These are phyloP conservation scores for Chrysodeixis includens DNA, from an alignment of 2,888 invertebrate species.

Conservation along the genomic window DNA sequence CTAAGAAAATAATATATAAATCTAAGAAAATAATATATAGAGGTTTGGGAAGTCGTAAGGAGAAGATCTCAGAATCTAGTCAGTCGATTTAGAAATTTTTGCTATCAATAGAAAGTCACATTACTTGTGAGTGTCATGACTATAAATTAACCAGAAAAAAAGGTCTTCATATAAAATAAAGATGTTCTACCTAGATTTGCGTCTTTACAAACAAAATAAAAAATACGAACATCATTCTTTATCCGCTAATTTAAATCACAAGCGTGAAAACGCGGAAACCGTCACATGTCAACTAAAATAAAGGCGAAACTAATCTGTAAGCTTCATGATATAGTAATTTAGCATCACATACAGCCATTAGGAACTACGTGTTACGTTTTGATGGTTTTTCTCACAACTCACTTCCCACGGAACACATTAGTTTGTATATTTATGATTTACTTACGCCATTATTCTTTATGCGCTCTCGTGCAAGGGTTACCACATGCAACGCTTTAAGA, in stretches of 20 bases:
- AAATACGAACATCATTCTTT: constrained; percentile 9
- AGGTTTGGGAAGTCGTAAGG: too few species aligned
- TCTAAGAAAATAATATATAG: too few species aligned
- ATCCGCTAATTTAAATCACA: constrained; percentile 19
- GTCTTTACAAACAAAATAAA: not conserved
- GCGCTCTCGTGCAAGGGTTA: constrained; percentile 60
- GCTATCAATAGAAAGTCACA: too few species aligned
- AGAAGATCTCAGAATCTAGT: too few species aligned
- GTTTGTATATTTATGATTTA: constrained; percentile 66
- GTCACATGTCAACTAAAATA: constrained; percentile 22
- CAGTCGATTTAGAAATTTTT: too few species aligned
- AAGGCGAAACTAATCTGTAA: constrained; percentile 17
- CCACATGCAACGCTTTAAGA: constrained; percentile 59
- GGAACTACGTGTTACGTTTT: constrained; percentile 34
- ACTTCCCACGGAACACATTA: constrained; percentile 73
- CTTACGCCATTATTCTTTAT: constrained; percentile 69
- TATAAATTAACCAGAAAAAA: too few species aligned
- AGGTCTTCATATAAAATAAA: too few species aligned
- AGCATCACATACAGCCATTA: constrained; percentile 32
- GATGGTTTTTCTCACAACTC: constrained; percentile 63
- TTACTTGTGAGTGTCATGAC: too few species aligned
- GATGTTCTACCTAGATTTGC: too few species aligned
- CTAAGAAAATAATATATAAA: too few species aligned
- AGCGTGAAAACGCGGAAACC: constrained; percentile 33
- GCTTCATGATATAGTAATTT: constrained; percentile 20